phyloP scores from a whole-genome alignment of 2,888 invertebrate genomes.

The Leucania comma region DNA sequence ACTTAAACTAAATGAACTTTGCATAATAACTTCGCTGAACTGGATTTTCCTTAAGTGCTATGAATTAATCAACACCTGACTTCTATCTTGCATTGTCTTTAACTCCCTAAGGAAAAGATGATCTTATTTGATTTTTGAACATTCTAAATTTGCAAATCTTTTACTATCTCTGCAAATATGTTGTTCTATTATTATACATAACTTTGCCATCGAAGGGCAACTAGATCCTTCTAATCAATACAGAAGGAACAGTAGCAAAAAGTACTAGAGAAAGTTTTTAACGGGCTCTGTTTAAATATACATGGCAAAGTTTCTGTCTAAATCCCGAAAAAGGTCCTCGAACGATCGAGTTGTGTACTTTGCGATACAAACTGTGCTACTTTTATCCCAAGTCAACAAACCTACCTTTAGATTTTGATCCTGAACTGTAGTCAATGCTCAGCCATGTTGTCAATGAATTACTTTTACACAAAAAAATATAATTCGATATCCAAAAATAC shows the following conservation, averaged over 20 bases:
- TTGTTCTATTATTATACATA: slow-evolving; percentile 36
- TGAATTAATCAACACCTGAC: slow-evolving; percentile 63
- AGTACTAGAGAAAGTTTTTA: slow-evolving; percentile 64
- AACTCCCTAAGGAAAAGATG: slow-evolving; percentile 28
- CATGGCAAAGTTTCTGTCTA: slow-evolving; percentile 63
- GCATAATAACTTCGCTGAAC: slow-evolving; percentile 62
- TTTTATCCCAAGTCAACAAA: slow-evolving; percentile 61
- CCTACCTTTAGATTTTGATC: slow-evolving; percentile 31
- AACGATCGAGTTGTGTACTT: slow-evolving; percentile 53
- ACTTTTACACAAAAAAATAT: slow-evolving; percentile 4
- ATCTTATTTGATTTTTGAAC: slow-evolving; percentile 26
- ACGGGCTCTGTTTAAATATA: slow-evolving; percentile 67
- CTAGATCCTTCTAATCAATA: slow-evolving; percentile 26
- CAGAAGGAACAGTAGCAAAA: slow-evolving; percentile 43
- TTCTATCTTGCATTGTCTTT: slow-evolving; percentile 41
- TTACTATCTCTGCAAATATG: background rate
- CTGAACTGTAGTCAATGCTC: slow-evolving; percentile 35
- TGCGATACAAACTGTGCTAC: slow-evolving; percentile 60
- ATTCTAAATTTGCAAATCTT: slow-evolving; percentile 16
- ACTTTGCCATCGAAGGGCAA: slow-evolving; percentile 28
- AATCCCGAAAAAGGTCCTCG: slow-evolving; percentile 71
- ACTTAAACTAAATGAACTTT: slow-evolving; percentile 68
- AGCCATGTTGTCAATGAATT: slow-evolving; percentile 34
- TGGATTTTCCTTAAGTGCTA: slow-evolving; percentile 61
- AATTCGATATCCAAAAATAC: slow-evolving; percentile 6